phyloP scores from a whole-genome alignment of 2,888 invertebrate species.

The Idaea straminata region DNA sequence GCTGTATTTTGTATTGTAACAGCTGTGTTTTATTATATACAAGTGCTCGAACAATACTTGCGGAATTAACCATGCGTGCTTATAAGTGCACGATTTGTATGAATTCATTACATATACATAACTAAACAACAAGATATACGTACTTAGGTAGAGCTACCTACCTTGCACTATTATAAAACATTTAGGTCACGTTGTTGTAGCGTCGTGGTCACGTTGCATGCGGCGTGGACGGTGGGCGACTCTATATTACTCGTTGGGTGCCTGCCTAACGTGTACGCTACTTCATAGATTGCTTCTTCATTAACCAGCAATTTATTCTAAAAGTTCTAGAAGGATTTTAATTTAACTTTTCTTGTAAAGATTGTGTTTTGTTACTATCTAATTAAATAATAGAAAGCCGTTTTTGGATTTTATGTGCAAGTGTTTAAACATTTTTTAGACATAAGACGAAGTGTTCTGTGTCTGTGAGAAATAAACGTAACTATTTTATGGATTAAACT shows the following conservation, averaged over 20 bases:
- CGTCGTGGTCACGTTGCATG: conserved; percentile 80
- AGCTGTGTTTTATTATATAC: no score
- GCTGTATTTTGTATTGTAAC: no score
- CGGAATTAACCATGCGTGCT: neutral
- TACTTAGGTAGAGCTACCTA: neutral
- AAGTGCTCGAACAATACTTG: neutral
- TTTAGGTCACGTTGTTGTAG: conserved; percentile 39
- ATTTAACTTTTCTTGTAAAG: neutral
- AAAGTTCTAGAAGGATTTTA: conserved; percentile 28
- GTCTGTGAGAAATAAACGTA: no score
- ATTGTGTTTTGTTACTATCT: neutral
- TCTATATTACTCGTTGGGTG: conserved; percentile 32
- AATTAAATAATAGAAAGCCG: no score
- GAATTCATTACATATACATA: neutral
- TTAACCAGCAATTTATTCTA: conserved; percentile 18
- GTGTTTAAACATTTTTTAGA: no score
- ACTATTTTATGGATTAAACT: no score
- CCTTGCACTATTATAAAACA: conserved; percentile 12
- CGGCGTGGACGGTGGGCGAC: conserved; percentile 66
- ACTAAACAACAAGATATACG: neutral
- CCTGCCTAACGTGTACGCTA: conserved; percentile 18
- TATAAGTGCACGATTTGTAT: neutral
- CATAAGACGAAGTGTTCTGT: no score
- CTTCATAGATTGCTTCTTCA: conserved; percentile 24
- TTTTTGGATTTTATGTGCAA: no score